Evolutionary conservation across 2,113 vertebrate genomes (phyloP), one percentile per base, ranked within the genome.

Genomic region (Cephalopterus ornatus): DNA sequence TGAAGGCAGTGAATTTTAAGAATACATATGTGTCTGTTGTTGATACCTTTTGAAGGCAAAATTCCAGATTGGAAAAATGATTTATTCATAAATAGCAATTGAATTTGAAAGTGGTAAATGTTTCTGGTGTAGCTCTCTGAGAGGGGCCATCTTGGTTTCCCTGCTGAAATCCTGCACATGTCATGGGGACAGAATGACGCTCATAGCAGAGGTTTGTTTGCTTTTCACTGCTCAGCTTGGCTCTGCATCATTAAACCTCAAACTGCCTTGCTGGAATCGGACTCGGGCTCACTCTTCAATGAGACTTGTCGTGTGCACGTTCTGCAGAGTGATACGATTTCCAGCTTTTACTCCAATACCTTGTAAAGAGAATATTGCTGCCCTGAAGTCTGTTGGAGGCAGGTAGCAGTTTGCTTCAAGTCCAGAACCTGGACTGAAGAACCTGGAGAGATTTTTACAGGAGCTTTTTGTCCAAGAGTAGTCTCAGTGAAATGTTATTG

Each of bases 181-280:
- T 44, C 78, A 66, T 62, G 37, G 73, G 8, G 30, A n/a, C 2
- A 79, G 81, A 63, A 35, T 0, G 2, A 17, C 37, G 59, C 71
- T 85, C 4, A 0, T 1, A 14, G 44, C 52, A 39, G 27, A 62
- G 39, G 5, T 67, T 92, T 92, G 67, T 62, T 82, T 68, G 68
- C 30, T 75, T 80, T 87, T 28, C 21, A 9, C 71, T 76, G 67
- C 41, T 47, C 89, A 74, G 33, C 55, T 88, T 26, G 58, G 55
- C 85, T 88, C 16, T 83, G 78, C 50, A 15, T 63, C 93, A 30
- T 84, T 87, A 83, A 42, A 90, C 35, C 55, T 79, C 59, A 47
- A 33, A 39, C 32, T 76, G 75, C 78, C 80, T 65, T 79, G 44
- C 85, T 74, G 72, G n/a, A 59, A 1, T 56, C 42, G 9, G 42